Percentiles rank a stretch among this genome's conserved stretches.
Conservation (phyloP, 1,140 invertebrate genomes). For the Arion vulgaris region DNA sequence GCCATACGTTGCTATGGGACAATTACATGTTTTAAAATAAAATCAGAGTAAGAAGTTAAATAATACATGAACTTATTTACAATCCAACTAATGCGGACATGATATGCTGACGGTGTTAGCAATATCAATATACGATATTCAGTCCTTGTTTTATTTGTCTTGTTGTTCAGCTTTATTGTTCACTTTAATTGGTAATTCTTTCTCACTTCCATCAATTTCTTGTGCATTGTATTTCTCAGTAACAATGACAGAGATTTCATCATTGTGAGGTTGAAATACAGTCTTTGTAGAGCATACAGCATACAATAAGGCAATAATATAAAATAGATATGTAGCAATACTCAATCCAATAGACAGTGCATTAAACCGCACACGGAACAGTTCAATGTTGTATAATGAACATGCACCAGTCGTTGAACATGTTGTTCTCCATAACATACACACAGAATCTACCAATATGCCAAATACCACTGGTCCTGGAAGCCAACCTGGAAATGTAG, state of each 20-base stretch:
- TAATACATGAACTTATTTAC: no score
- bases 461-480: slow-evolving; percentile 56
- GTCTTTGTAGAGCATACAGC: neutral
- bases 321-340: neutral
- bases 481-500: slow-evolving; percentile 48
- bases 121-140: no score
- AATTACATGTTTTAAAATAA: no score
- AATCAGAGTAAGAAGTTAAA: no score
- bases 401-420: slow-evolving; percentile 45
- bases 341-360: slow-evolving; percentile 1
- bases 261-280: slow-evolving; percentile 2
- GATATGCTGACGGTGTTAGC: no score
- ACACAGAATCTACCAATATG: slow-evolving; percentile 50
- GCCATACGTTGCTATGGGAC: no score
- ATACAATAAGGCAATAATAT: neutral
- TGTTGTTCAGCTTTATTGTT: no score
- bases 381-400: slow-evolving; percentile 42
- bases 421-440: slow-evolving; percentile 46
- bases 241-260: neutral
- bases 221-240: neutral
- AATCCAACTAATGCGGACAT: no score
- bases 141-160: no score
- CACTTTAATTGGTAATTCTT: no score
- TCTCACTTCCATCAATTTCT: no score
- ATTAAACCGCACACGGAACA: slow-evolving; percentile 27